Conservation (phyloP, 2,113 vertebrate species). For the Cochlearius cochlearius region DNA sequence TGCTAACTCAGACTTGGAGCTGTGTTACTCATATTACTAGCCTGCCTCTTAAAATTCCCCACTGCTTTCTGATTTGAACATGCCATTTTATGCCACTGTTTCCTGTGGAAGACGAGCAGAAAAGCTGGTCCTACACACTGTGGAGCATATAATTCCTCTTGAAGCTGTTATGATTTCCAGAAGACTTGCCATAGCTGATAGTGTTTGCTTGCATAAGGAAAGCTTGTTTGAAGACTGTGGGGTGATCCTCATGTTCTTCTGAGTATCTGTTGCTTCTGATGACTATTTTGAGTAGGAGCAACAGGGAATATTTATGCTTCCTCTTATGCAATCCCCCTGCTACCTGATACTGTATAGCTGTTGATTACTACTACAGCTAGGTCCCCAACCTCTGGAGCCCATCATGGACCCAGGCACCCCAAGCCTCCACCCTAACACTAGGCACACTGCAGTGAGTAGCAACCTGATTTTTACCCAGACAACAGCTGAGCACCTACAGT, state of each 20-base stretch:
- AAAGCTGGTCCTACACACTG: not conserved
- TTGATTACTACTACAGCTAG: not conserved
- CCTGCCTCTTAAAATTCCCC: not conserved
- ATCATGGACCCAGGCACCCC: fast-evolving
- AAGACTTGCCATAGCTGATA: not conserved
- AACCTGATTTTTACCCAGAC: not conserved
- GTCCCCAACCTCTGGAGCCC: not conserved
- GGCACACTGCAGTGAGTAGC: not conserved
- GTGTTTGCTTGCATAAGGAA: not conserved
- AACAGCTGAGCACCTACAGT: not conserved
- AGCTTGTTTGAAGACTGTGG: not conserved
- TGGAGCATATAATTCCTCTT: not conserved
- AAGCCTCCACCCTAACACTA: not conserved
- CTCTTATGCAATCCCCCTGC: not conserved
- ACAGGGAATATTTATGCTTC: not conserved
- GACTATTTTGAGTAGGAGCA: not conserved
- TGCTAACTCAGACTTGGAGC: not conserved
- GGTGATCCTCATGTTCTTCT: not conserved
- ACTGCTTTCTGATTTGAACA: not conserved
- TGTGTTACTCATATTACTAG: not conserved
- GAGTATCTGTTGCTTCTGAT: not conserved
- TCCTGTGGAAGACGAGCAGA: not conserved
- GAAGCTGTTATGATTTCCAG: not conserved
- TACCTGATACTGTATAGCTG: not conserved
- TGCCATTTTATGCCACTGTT: not conserved